Base-by-base conservation (phyloP, 1,140 invertebrate species). In the Drosophila lacertosa region DNA sequence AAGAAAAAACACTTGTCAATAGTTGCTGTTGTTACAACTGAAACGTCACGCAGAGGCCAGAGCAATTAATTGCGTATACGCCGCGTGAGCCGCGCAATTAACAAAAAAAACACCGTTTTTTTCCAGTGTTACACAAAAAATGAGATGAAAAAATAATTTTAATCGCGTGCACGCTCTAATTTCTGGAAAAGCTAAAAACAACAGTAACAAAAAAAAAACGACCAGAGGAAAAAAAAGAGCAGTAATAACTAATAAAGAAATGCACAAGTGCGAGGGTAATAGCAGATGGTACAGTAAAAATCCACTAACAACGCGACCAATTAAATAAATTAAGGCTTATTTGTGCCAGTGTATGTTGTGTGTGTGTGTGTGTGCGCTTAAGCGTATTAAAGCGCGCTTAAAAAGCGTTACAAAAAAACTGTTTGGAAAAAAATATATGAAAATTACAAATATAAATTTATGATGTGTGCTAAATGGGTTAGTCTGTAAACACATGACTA, bases 291-390 rank as follows among this genome's bases (percentile, higher is more conserved):
- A 32, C 54, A 50, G 26, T 22, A 33, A 66, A 44, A 73, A 55
- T 22, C 47, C 45, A 59, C 16, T 53, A 69, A 77, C 60, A 71
- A 73, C 58, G 72, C 57, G 7, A 59, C 74, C 88, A 89, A 89
- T 89, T 89, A 89, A 89, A 81, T 89, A 88, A 89, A 89, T 89
- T 89, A 89, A 76, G 77, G 67, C 74, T 84, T 75, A 76, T 76
- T 74, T 69, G 55, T 75, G 72, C 63, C 68, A 64, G 58, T 32
- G 26, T 62, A 44, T 65, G 60, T 48, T 50, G 33, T 54, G 47
- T 51, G 74, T 65, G 50, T 58, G 26, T 50, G 42, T 57, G 71
- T 74, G 76, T 63, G 58, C 37, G 70, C 50, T 68, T 74, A 58
- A 59, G 50, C 77, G 74, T 83, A 82, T 83, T 63, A 57, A 82